These are phyloP conservation scores for Neomonachus schauinslandi DNA, from an alignment of 2,113 vertebrate species.

Conservation along the genomic window DNA sequence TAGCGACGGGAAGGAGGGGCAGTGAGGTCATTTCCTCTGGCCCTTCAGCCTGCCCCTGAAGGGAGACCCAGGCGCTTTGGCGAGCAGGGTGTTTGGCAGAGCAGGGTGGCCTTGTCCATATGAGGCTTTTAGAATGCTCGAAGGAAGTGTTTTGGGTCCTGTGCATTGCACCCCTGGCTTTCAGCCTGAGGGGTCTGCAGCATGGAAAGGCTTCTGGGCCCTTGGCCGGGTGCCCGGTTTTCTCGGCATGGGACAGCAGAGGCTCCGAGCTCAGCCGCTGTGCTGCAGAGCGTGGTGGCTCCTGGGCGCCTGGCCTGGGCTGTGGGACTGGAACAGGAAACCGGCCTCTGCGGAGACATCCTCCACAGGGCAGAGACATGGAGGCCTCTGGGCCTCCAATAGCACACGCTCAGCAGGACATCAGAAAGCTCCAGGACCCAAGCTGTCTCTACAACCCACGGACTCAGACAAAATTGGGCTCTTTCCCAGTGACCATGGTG, in stretches of 20 bases:
- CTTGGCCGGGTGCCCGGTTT: rapidly evolving
- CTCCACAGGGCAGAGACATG: rapidly evolving
- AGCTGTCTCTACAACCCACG: rapidly evolving
- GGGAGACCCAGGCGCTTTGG: background rate
- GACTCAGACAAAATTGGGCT: rapidly evolving
- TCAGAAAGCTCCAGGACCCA: background rate
- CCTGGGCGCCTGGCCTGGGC: rapidly evolving
- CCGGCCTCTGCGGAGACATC: background rate
- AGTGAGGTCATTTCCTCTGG: background rate
- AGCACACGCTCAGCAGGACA: background rate
- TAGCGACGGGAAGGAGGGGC: rapidly evolving
- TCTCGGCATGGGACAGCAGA: rapidly evolving
- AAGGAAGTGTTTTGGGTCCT: rapidly evolving
- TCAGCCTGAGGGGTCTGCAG: rapidly evolving
- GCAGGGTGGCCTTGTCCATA: rapidly evolving
- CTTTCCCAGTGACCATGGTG: background rate
- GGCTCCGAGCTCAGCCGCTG: rapidly evolving
- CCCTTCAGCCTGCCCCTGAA: rapidly evolving
- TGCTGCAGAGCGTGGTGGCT: rapidly evolving
- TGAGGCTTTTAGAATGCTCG: rapidly evolving
- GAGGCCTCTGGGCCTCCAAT: background rate
- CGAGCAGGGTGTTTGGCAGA: rapidly evolving
- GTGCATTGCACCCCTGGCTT: background rate
- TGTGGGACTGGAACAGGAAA: rapidly evolving
- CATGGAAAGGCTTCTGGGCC: background rate